Evolutionary conservation across 2,888 invertebrate genomes (phyloP).

Genomic region (Euclidia mi): DNA sequence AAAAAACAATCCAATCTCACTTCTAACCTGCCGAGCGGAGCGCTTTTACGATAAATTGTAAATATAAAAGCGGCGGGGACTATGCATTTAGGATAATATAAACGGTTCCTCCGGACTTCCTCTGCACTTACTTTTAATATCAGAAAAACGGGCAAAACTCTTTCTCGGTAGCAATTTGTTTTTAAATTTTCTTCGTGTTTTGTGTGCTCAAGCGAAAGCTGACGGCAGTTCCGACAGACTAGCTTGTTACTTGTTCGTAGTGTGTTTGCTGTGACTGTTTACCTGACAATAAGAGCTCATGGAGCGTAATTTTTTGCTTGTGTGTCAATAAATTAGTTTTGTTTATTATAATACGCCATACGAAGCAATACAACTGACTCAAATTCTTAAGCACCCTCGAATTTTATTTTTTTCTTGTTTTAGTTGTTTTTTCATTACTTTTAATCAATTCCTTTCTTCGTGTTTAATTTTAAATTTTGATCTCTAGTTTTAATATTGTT

Average conservation of each 20-base stretch:
- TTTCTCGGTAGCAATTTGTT: conserved; percentile 25
- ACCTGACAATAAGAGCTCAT: not conserved
- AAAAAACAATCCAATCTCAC: conserved; percentile 17
- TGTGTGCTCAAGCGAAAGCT: conserved; percentile 11
- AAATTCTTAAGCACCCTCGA: no score
- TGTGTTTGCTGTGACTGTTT: not conserved
- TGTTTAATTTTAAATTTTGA: no score
- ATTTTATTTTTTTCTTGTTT: no score
- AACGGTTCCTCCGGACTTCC: conserved; percentile 29
- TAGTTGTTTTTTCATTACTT: no score
- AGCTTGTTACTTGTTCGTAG: not conserved
- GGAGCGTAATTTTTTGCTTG: no score
- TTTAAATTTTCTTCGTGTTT: conserved; percentile 17
- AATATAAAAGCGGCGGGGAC: conserved; percentile 33
- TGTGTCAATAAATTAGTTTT: no score
- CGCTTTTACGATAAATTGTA: conserved; percentile 34
- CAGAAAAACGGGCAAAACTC: conserved; percentile 33
- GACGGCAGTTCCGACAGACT: not conserved
- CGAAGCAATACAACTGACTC: no score
- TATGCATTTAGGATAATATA: conserved; percentile 47
- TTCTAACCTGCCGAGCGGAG: conserved; percentile 14
- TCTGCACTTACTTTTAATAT: conserved; percentile 36
- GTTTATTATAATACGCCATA: no score
- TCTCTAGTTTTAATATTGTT: no score
- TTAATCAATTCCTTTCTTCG: no score